A percentile compares a stretch with the other conserved stretches of the same genome.
Conservation (phyloP, 2,113 vertebrate genomes). For the Tragelaphus buxtoni region DNA sequence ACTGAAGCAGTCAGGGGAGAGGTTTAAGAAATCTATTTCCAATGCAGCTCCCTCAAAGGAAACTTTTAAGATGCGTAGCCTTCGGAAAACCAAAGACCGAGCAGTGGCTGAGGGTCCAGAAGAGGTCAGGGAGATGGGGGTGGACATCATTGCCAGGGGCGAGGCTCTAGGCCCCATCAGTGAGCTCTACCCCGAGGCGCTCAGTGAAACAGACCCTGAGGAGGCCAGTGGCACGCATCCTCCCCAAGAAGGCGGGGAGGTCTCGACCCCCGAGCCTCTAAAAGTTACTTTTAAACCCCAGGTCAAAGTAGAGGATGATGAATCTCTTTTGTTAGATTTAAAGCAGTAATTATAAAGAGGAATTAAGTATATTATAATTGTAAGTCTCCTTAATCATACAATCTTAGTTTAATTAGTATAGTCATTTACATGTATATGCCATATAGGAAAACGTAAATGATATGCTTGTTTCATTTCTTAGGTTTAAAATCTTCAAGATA, state of each 20-base stretch:
- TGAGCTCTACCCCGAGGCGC: slow-evolving; percentile 86
- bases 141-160: slow-evolving; percentile 69
- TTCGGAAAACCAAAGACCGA: slow-evolving; percentile 87
- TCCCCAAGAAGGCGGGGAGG: slow-evolving; percentile 69
- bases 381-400: not conserved
- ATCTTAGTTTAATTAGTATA: not conserved
- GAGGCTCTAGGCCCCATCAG: slow-evolving; percentile 82
- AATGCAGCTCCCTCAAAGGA: slow-evolving; percentile 91
- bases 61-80: slow-evolving; percentile 88
- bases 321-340: slow-evolving; percentile 84
- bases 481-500: slow-evolving; percentile 25
- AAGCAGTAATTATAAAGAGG: slow-evolving; percentile 86
- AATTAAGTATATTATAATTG: not conserved
- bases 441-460: not conserved
- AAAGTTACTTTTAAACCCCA: slow-evolving; percentile 80
- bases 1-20: slow-evolving; percentile 88
- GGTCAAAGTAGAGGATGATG: slow-evolving; percentile 81
- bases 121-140: slow-evolving; percentile 80
- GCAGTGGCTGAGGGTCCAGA: slow-evolving; percentile 87
- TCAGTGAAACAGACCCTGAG: slow-evolving; percentile 86
- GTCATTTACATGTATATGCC: not conserved
- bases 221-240: slow-evolving; percentile 76
- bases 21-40: slow-evolving; percentile 92
- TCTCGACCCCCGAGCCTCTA: slow-evolving; percentile 70
- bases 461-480: not conserved